Conservation (phyloP, 2,113 vertebrate genomes). For the Centrocercus urophasianus region DNA sequence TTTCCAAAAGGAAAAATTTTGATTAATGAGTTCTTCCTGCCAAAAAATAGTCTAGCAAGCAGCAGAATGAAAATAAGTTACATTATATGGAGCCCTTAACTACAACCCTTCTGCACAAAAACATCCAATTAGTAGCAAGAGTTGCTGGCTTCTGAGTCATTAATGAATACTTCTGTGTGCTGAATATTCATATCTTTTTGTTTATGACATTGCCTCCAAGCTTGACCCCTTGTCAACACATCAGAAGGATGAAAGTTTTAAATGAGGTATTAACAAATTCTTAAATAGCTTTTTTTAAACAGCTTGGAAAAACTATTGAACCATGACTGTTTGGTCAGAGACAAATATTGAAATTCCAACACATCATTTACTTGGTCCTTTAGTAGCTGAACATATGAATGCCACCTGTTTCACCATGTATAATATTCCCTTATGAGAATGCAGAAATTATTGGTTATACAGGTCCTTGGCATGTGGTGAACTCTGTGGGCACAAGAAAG, state of each 20-base stretch:
- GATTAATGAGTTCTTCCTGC: conserved; percentile 54
- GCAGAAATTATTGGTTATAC: neutral
- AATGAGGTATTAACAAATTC: conserved; percentile 43
- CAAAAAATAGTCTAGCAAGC: conserved; percentile 7
- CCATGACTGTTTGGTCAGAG: conserved; percentile 10
- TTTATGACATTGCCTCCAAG: conserved; percentile 57
- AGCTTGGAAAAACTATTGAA: conserved; percentile 36
- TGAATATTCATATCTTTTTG: conserved; percentile 64
- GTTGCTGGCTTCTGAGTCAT: conserved; percentile 55
- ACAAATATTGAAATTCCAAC: neutral
- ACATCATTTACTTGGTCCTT: neutral
- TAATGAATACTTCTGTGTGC: conserved; percentile 61
- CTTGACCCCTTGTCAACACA: conserved; percentile 62
- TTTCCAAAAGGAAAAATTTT: conserved; percentile 52
- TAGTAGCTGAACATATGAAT: neutral
- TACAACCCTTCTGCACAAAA: conserved; percentile 42
- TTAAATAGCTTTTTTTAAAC: conserved; percentile 55
- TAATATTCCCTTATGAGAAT: neutral
- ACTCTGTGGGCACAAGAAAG: neutral
- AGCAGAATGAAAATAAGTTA: conserved; percentile 41
- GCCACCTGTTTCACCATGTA: neutral
- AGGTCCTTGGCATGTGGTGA: rapidly evolving
- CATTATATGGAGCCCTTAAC: conserved; percentile 23
- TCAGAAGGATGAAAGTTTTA: conserved; percentile 60
- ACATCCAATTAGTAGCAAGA: conserved; percentile 57